Evolutionary conservation across 2,888 invertebrate genomes (phyloP), one percentile per base, ranked within the genome.

Genomic region (Trimorus sp.): DNA sequence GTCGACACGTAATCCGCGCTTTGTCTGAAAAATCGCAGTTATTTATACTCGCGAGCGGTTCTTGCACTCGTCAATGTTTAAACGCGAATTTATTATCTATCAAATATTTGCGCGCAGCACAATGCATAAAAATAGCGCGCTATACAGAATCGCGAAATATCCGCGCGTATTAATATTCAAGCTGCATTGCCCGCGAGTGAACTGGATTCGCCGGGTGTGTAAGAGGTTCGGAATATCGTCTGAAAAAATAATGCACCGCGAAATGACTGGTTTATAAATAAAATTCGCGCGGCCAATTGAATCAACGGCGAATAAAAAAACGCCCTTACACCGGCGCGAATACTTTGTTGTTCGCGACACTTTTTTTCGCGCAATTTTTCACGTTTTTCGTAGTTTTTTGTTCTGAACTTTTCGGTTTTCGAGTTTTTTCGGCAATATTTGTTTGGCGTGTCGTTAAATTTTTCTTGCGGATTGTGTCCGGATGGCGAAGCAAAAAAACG

Each of bases 111-210:
- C 16, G 12, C 6, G 16, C n/a, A 38, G 36, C 40, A 16, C 49
- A n/a, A 7, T 49, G 56, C 54, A 54, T 56, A 63, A 63, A 56
- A 73, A 49, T 73, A 60, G 56, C 42, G 54, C 63, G 63, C 37
- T 37, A 48, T 73, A 73, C 53, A 58, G 73, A 73, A 73, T 56
- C 56, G 56, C 63, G 58, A 73, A 73, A 63, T 63, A 63, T 63
- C 49, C 63, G 26, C 40, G 42, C 40, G 51, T 59, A 59, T 74
- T 74, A 74, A 66, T 74, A 74, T 74, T 74, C 74, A 58, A 74
- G 51, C 59, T 59, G 59, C 36, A 66, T 66, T 59, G 74, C 59
- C 59, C 74, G n/a, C 74, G 59, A 66, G 51, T 42, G 58, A 74
- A 74, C 58, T 66, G 65, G 37, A 66, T 74, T 74, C 66, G 40